These are phyloP conservation scores for Peromyscus leucopus DNA, from an alignment of 2,113 vertebrate species.

Conservation along the genomic window DNA sequence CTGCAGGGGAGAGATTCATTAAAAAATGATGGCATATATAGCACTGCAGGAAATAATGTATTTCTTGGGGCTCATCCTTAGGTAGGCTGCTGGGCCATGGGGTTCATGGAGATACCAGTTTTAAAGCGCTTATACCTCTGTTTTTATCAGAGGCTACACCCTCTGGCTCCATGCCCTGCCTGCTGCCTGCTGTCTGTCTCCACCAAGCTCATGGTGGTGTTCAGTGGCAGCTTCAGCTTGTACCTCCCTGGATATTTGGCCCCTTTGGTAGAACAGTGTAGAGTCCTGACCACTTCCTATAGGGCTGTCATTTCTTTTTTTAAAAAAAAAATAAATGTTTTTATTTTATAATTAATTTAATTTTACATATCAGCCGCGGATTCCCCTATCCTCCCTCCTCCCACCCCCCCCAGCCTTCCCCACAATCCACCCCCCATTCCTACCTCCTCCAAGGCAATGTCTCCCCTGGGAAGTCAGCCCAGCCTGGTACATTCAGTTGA, in stretches of 20 bases:
- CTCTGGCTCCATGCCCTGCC: background rate
- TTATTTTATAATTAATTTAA: too few species aligned
- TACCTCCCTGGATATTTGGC: background rate
- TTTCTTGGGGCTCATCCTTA: background rate
- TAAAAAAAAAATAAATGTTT: too few species aligned
- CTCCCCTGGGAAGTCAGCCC: too few species aligned
- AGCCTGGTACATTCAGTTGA: too few species aligned
- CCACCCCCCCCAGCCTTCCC: too few species aligned
- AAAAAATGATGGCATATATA: background rate
- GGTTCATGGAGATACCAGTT: background rate
- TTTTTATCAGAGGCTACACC: background rate
- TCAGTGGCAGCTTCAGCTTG: background rate
- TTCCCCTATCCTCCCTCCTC: too few species aligned
- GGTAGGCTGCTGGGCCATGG: too few species aligned
- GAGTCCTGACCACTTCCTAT: background rate
- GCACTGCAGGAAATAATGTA: background rate
- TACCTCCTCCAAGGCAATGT: too few species aligned
- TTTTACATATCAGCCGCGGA: too few species aligned
- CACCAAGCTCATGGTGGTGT: rapidly evolving
- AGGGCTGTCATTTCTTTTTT: background rate
- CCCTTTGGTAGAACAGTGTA: background rate
- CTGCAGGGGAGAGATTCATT: background rate
- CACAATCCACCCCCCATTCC: too few species aligned
- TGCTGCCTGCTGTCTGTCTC: too few species aligned
- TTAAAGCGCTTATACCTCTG: too few species aligned